Evolutionary conservation across 1,140 invertebrate genomes (phyloP).

Genomic region (Homalodisca vitripennis): DNA sequence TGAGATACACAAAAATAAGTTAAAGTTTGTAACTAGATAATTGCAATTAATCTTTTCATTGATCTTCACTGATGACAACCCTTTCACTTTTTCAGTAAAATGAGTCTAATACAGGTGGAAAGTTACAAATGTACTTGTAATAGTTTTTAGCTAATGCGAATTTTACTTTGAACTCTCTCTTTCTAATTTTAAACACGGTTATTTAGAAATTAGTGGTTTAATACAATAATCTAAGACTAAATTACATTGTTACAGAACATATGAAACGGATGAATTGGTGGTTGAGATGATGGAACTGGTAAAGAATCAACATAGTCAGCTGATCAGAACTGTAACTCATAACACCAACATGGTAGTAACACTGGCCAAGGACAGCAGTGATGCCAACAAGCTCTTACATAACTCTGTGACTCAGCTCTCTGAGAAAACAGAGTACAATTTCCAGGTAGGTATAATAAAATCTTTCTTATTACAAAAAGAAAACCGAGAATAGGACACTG

Average conservation of each 20-base stretch:
- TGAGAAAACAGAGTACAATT: neutral
- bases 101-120: too few species aligned
- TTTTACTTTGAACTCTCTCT: too few species aligned
- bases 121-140: too few species aligned
- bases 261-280: constrained; percentile 49
- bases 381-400: constrained; percentile 33
- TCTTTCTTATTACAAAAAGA: neutral
- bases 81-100: too few species aligned
- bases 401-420: neutral
- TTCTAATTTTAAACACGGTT: too few species aligned
- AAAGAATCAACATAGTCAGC: constrained; percentile 40
- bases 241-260: constrained; percentile 46
- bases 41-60: too few species aligned
- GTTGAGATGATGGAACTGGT: constrained; percentile 48
- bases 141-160: too few species aligned
- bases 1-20: too few species aligned
- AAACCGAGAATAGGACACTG: neutral
- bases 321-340: constrained; percentile 36
- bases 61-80: too few species aligned
- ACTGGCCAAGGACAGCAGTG: constrained; percentile 34
- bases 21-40: too few species aligned
- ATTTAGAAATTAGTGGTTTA: too few species aligned
- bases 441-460: neutral
- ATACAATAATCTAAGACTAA: too few species aligned
- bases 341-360: constrained; percentile 36